phyloP scores from a whole-genome alignment of 2,888 invertebrate species.

The Drosophila merina region DNA sequence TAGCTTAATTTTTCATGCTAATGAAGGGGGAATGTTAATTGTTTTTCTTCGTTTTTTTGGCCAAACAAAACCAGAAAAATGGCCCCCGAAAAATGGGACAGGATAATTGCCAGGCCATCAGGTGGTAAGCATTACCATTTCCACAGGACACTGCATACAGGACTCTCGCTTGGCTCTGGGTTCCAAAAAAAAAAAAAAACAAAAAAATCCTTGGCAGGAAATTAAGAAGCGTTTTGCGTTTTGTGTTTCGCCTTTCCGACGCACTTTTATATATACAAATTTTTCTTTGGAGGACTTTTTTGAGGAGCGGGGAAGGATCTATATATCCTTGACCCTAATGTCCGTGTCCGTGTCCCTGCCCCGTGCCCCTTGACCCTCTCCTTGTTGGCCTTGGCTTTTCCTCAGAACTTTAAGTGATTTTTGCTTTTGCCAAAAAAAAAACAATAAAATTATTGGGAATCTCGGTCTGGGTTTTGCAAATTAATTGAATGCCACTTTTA shows the following conservation, averaged over 20 bases:
- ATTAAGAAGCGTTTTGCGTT: conserved; percentile 54
- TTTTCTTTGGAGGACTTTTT: background rate
- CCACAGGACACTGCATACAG: too few species aligned
- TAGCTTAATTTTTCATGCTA: conserved; percentile 50
- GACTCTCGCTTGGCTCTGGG: too few species aligned
- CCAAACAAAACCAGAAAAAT: conserved; percentile 22
- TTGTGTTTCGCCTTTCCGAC: conserved; percentile 34
- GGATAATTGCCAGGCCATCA: conserved; percentile 40
- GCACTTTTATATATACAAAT: conserved; percentile 21
- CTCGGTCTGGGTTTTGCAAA: background rate
- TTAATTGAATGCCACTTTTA: conserved; percentile 5
- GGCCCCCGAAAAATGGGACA: conserved; percentile 4
- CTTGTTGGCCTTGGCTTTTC: conserved; percentile 23
- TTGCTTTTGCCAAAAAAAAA: conserved; percentile 6
- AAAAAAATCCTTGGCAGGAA: conserved; percentile 61
- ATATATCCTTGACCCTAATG: conserved; percentile 43
- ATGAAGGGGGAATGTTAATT: conserved; percentile 57
- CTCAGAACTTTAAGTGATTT: conserved; percentile 37
- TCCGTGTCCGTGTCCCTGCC: background rate
- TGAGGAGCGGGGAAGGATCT: conserved; percentile 8
- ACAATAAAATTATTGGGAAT: conserved; percentile 34
- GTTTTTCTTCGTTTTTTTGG: conserved; percentile 38
- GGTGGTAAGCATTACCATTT: background rate
- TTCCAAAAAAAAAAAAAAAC: too few species aligned
- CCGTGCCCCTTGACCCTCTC: background rate